Evolutionary conservation across 2,888 invertebrate species (phyloP).

Genomic region (Pseudococcus jackbeardsleyi): DNA sequence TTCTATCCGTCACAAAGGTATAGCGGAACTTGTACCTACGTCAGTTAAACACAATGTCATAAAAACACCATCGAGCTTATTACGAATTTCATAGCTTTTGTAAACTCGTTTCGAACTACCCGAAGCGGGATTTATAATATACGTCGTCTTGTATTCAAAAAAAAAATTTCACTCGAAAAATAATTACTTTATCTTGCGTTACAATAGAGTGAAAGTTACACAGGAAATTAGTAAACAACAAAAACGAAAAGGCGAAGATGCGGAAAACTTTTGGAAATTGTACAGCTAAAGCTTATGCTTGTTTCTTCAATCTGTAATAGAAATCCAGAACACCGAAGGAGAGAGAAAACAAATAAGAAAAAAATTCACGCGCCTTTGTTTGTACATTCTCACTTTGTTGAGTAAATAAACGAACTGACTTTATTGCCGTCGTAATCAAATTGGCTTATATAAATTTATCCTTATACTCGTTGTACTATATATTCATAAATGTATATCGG

Average conservation of each 20-base stretch:
- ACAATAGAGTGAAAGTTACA: conserved; percentile 13
- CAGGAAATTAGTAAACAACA: conserved; percentile 13
- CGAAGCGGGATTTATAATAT: neutral
- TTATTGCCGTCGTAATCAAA: conserved; percentile 19
- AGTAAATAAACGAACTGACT: conserved; percentile 24
- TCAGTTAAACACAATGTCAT: neutral
- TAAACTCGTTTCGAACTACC: conserved; percentile 6
- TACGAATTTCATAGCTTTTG: conserved; percentile 11
- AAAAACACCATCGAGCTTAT: conserved; percentile 12
- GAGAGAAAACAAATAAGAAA: conserved; percentile 1
- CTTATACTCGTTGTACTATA: neutral
- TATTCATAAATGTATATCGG: neutral
- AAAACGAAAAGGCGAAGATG: conserved; percentile 22
- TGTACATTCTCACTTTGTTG: conserved; percentile 5
- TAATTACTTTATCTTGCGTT: conserved; percentile 1
- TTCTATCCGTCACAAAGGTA: neutral
- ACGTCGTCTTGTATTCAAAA: conserved; percentile 3
- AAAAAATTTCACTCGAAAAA: neutral
- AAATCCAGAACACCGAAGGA: neutral
- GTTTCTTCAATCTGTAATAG: conserved; percentile 7
- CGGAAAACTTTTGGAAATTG: conserved; percentile 20
- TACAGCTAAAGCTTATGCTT: neutral
- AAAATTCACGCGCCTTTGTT: conserved; percentile 22
- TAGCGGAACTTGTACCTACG: neutral
- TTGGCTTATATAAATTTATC: neutral